Base-by-base conservation (phyloP, 2,888 invertebrate genomes). In the Hyalella azteca region DNA sequence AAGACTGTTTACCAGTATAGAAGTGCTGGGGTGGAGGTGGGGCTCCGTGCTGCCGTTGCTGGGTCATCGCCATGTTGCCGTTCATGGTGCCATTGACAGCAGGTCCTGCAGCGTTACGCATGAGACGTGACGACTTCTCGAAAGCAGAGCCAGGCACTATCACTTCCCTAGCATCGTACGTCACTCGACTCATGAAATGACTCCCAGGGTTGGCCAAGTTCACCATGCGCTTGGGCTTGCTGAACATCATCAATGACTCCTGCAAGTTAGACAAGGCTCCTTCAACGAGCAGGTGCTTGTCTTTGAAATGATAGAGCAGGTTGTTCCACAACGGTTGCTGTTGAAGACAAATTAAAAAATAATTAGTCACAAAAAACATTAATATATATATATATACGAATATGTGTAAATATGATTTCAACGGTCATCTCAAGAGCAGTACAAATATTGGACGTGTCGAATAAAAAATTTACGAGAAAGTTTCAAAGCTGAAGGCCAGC, bases 321-420 rank as follows among this genome's bases (percentile, higher is more conserved):
- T 99, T 98, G 88, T 99, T 98, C 99, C 99, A 99, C 1, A 99
- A 90, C 0, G 96, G 96, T 89, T 99, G 98, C 89, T 83, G 60
- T 13, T 49, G 49, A 2, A 41, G 49, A 49, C 15, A 39, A 1
- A 41, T 29, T 36, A 50, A 59, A 45, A 45, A 54, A 36, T n/a
- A 77, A n/a, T 22, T 50, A 50, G n/a, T 2, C 22, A 4, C 26
- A 2, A n/a, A n/a, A n/a, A n/a, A n/a, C n/a, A n/a, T n/a, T n/a
- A n/a, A n/a, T n/a, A n/a, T n/a, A n/a, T n/a, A n/a, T n/a, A n/a
- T n/a, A n/a, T n/a, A n/a, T n/a, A n/a, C n/a, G n/a, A n/a, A n/a
- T n/a, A n/a, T n/a, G n/a, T n/a, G n/a, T n/a, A n/a, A n/a, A n/a
- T n/a, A n/a, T n/a, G n/a, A n/a, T n/a, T n/a, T n/a, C n/a, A n/a